A percentile compares a stretch with the other conserved stretches of the same genome.
phyloP scores from a whole-genome alignment of 2,113 vertebrate species.

The Illadopsis cleaveri region DNA sequence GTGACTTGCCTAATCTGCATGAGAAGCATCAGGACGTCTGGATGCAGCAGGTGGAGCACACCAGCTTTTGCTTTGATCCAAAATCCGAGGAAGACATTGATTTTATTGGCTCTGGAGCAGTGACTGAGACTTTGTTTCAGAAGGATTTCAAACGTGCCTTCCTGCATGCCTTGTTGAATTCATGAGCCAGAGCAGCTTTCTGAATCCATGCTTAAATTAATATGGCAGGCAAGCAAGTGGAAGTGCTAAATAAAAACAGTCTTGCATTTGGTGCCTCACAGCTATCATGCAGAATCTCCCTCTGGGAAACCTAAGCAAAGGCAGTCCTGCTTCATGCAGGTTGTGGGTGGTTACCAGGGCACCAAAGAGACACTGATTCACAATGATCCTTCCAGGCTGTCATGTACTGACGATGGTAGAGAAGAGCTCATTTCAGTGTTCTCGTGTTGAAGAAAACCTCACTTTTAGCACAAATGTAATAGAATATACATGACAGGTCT shows the following conservation, averaged over 20 bases:
- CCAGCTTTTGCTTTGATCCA: not conserved
- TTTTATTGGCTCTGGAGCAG: not conserved
- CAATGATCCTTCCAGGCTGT: not conserved
- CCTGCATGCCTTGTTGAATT: not conserved
- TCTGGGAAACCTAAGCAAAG: not conserved
- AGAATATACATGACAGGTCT: not conserved
- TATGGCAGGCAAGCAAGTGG: not conserved
- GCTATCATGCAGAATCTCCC: not conserved
- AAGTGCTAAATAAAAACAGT: not conserved
- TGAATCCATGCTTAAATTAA: not conserved
- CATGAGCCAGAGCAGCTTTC: not conserved
- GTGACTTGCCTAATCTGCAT: not conserved
- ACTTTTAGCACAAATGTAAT: not conserved
- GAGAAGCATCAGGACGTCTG: not conserved
- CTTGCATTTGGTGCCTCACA: not conserved
- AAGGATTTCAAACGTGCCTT: not conserved
- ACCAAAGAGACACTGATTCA: not conserved
- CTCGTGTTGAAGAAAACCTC: not conserved
- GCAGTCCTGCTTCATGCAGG: not conserved
- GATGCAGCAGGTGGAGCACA: not conserved
- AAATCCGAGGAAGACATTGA: not conserved
- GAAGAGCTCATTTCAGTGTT: not conserved
- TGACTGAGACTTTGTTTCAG: not conserved
- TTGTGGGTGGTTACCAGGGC: not conserved
- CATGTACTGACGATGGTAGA: not conserved